phyloP scores from a whole-genome alignment of 37 sponge, comb jelly and placozoan species.

The Chondrosia reniformis region DNA sequence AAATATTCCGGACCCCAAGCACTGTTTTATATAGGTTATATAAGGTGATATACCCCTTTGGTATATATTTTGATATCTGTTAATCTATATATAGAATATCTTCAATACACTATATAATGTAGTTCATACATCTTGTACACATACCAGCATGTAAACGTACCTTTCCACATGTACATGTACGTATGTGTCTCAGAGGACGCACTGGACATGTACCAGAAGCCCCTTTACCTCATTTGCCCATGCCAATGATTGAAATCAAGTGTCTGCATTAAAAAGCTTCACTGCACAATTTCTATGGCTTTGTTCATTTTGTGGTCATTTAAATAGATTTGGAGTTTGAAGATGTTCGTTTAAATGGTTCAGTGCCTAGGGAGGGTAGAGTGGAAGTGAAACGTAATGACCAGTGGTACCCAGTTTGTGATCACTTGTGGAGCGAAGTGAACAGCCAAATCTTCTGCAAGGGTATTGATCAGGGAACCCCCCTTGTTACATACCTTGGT shows the following conservation, averaged over 20 bases:
- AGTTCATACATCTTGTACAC: neutral
- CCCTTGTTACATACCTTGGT: neutral
- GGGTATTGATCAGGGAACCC: neutral
- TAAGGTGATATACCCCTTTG: too few species aligned
- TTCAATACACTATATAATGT: neutral
- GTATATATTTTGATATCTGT: too few species aligned
- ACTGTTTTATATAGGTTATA: too few species aligned
- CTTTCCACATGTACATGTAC: neutral
- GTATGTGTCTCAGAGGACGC: neutral
- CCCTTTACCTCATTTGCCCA: too few species aligned
- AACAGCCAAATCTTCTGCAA: neutral
- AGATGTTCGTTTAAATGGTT: neutral
- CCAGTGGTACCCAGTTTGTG: conserved; percentile 2
- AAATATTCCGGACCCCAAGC: too few species aligned
- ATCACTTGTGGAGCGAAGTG: neutral
- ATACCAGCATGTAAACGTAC: neutral
- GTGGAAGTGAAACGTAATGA: conserved; percentile 14
- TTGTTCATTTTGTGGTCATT: neutral
- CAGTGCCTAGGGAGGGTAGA: neutral
- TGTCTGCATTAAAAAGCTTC: too few species aligned
- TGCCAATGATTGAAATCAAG: too few species aligned
- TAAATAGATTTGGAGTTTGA: neutral
- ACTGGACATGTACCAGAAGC: neutral
- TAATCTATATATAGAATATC: too few species aligned
- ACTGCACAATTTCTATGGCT: too few species aligned